phyloP scores from a whole-genome alignment of 1,140 invertebrate species.

The Sitobion miscanthi region DNA sequence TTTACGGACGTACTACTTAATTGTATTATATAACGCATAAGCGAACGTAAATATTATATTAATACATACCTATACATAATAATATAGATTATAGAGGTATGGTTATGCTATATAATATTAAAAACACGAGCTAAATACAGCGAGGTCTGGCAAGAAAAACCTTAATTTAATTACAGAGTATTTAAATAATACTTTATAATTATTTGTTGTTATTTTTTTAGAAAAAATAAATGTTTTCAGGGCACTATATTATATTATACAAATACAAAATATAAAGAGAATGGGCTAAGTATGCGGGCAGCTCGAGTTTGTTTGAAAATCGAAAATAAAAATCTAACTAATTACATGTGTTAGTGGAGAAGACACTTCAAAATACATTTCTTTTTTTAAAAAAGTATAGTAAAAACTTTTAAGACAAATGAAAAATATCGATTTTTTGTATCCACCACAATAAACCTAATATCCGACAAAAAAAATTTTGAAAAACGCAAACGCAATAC shows the following conservation, averaged over 20 bases:
- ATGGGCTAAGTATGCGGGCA: background rate
- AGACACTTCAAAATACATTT: background rate
- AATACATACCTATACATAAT: background rate
- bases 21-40: background rate
- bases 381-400: background rate
- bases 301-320: background rate
- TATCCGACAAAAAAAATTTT: background rate
- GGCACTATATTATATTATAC: background rate
- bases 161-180: background rate
- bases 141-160: background rate
- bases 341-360: background rate
- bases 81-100: background rate
- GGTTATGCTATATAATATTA: background rate
- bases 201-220: background rate
- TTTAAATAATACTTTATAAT: slow-evolving; percentile 24
- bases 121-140: background rate
- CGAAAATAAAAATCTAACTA: background rate
- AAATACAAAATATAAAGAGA: background rate
- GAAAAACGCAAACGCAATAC: background rate
- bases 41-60: background rate
- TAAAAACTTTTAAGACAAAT: background rate
- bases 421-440: background rate
- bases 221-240: background rate
- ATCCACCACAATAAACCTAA: background rate
- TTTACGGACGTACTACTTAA: background rate